Percentiles rank a stretch among this genome's conserved stretches.
These are phyloP conservation scores for Clytia hemisphaerica DNA, from an alignment of 30 jellyfish, hydroid and myxozoan genomes.

Conservation along the genomic window DNA sequence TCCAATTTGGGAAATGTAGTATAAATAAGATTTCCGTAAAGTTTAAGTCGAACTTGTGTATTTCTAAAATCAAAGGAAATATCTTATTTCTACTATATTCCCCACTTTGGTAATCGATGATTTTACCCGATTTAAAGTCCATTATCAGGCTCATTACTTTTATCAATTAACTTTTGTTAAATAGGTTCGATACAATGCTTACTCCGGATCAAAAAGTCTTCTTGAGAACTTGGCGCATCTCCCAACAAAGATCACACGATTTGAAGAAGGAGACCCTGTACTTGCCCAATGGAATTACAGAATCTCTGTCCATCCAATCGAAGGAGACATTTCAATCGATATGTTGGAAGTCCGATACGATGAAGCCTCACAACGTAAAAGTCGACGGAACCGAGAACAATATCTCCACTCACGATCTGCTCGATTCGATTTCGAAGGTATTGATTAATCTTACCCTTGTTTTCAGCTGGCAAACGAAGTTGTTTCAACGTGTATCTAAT, in stretches of 20 bases:
- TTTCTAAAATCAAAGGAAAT: too few species aligned
- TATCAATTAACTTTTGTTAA: too few species aligned
- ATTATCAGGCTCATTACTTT: too few species aligned
- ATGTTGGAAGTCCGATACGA: slow-evolving; percentile 17
- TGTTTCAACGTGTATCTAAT: too few species aligned
- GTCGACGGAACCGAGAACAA: slow-evolving; percentile 29
- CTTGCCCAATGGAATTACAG: slow-evolving; percentile 96
- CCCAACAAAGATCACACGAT: slow-evolving; percentile 77
- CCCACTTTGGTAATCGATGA: too few species aligned
- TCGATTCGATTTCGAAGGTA: slow-evolving; percentile 46
- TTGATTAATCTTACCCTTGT: too few species aligned
- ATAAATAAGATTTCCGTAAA: too few species aligned
- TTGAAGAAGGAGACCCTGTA: slow-evolving; percentile 56
- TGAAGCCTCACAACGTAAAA: slow-evolving; percentile 46
- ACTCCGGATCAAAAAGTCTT: slow-evolving; percentile 68
- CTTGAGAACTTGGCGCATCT: slow-evolving; percentile 80
- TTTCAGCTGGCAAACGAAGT: too few species aligned
- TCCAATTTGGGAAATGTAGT: too few species aligned
- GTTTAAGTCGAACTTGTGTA: too few species aligned
- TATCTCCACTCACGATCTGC: slow-evolving; percentile 64
- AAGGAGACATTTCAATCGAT: slow-evolving; percentile 54
- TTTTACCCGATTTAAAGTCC: too few species aligned
- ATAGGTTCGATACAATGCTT: slow-evolving; percentile 58
- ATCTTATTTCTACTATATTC: too few species aligned
- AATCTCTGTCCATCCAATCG: slow-evolving; percentile 62